Percentiles rank a stretch among this genome's conserved stretches.
Conservation (phyloP, 2,888 invertebrate species). For the Thymelicus lineola region DNA sequence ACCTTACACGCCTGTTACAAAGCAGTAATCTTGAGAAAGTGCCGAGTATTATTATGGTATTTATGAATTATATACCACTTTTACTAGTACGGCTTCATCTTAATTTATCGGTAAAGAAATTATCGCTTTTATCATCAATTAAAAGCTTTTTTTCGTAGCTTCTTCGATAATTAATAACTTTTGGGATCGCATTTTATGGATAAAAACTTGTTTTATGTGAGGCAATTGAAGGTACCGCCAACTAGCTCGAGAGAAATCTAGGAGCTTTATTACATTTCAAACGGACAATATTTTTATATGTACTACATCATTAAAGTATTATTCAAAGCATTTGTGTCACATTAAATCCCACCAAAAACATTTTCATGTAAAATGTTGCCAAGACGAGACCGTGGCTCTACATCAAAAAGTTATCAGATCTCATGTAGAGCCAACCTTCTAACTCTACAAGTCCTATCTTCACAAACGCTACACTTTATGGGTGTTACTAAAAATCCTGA, state of each 20-base stretch:
- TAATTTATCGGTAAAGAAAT: constrained; percentile 33
- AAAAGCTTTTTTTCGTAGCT: constrained; percentile 3
- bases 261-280: not conserved
- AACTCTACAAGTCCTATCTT: no score
- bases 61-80: constrained; percentile 43
- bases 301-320: not conserved
- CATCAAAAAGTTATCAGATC: no score
- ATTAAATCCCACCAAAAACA: no score
- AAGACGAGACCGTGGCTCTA: no score
- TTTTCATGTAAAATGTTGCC: no score
- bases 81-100: constrained; percentile 36
- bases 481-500: no score
- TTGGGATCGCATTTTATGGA: constrained; percentile 13
- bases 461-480: no score
- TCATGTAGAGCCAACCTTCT: no score
- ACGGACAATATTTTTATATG: not conserved
- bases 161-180: constrained; percentile 3
- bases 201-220: constrained; percentile 14
- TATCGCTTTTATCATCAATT: constrained; percentile 42
- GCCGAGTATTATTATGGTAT: constrained; percentile 41
- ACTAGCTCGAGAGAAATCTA: constrained; percentile 6
- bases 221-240: not conserved
- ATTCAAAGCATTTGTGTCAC: not conserved
- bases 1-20: constrained; percentile 45
- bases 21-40: constrained; percentile 48